Evolutionary conservation across 2,888 invertebrate genomes (phyloP), one percentile per base, ranked within the genome.

Genomic region (Mythimna albipuncta): DNA sequence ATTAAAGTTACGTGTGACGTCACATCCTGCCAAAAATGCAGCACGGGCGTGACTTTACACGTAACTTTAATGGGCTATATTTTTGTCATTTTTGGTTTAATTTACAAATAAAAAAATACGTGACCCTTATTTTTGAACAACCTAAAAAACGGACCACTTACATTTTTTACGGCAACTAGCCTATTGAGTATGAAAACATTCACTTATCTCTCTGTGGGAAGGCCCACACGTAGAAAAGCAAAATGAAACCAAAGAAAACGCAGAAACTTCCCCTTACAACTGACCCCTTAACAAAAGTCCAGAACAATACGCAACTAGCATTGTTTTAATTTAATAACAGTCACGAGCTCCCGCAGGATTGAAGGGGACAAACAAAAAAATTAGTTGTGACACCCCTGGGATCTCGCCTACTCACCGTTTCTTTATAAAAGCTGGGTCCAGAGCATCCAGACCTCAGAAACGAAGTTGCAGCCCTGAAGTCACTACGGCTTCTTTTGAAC

Each of bases 271-370:
- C 57, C 47, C 72, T 64, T 66, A 64, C 21, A 69, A 62, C 58
- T 38, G 64, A 61, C 84, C 79, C 78, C 84, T 86, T 85, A 91
- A 85, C 86, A 87, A 63, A 89, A 89, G 92, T 93, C 94, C 89
- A 89, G 89, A 92, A 90, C 92, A 94, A 94, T 94, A 90, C 90
- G 88, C 87, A 85, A 86, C 87, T 66, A 89, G 89, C 92, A 91
- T 90, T 94, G 94, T 94, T 95, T 94, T 95, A 96, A 96, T 96
- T 94, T 94, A 95, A 96, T 96, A 96, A 95, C 93, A 88, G 92
- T 90, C 91, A 88, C 90, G 71, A 64, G 65, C 88, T 89, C 93
- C 85, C 88, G 79, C 78, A 85, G 89, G 84, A 84, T 84, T 82
- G 85, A 84, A 74, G 19, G n/a, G 79, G 87, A 92, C 86, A 89